Conservation (phyloP, 2,888 invertebrate species). For the Ceriagrion tenellum region DNA sequence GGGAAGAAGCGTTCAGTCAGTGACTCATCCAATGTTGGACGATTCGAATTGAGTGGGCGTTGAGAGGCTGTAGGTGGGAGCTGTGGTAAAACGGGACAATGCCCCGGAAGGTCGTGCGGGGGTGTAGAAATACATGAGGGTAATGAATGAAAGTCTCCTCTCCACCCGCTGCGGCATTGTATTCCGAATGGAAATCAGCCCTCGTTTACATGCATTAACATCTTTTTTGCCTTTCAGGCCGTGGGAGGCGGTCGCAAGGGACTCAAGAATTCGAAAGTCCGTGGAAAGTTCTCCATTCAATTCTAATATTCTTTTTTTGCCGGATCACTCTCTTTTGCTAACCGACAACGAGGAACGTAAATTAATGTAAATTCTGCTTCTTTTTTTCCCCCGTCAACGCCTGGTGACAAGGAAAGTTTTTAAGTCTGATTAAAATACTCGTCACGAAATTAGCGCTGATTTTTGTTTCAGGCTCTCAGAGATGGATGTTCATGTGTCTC, state of each 20-base stretch:
- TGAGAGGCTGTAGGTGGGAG: not conserved
- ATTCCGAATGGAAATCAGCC: not conserved
- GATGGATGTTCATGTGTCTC: too few species aligned
- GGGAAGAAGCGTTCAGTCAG: too few species aligned
- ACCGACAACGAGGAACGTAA: not conserved
- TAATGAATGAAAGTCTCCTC: slow-evolving; percentile 10
- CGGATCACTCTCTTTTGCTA: not conserved
- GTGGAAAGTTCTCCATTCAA: not conserved
- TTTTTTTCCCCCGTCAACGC: not conserved
- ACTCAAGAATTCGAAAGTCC: not conserved
- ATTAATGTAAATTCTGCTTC: not conserved
- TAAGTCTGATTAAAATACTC: not conserved
- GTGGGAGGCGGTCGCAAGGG: not conserved
- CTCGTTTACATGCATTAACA: slow-evolving; percentile 36
- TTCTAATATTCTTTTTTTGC: not conserved
- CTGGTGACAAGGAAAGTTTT: not conserved
- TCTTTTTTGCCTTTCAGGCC: not conserved
- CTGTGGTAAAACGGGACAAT: not conserved
- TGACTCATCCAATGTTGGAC: too few species aligned
- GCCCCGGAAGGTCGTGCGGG: not conserved
- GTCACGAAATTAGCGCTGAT: not conserved
- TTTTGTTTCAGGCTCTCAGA: not conserved
- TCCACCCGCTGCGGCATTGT: not conserved
- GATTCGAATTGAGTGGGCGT: too few species aligned
- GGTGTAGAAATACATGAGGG: not conserved